Evolutionary conservation across 2,113 vertebrate species (phyloP).

Genomic region (Sturnus vulgaris): DNA sequence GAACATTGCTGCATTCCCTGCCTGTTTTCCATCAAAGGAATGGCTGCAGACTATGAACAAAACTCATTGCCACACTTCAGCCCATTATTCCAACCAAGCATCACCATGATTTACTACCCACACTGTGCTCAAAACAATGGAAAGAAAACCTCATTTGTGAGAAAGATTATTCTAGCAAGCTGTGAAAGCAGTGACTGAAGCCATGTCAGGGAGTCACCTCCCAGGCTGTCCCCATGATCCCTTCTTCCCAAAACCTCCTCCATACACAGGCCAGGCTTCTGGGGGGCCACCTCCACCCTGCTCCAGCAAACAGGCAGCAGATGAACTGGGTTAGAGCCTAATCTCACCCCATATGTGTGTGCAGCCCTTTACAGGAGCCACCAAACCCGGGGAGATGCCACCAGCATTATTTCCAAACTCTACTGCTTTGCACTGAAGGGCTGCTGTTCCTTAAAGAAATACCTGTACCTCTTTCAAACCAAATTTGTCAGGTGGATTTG

Average conservation of each 20-base stretch:
- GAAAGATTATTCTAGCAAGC: not conserved
- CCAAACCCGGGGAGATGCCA: not conserved
- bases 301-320: not conserved
- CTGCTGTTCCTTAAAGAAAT: not conserved
- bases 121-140: not conserved
- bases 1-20: not conserved
- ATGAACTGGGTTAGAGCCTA: not conserved
- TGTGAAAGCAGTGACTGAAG: not conserved
- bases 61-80: not conserved
- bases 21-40: not conserved
- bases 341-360: fast-evolving
- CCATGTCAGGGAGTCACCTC: fast-evolving
- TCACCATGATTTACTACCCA: not conserved
- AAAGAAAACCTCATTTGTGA: not conserved
- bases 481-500: not conserved
- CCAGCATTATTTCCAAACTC: not conserved
- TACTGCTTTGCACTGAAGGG: not conserved
- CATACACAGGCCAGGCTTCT: not conserved
- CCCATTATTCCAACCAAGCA: not conserved
- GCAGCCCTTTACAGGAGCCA: not conserved
- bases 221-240: not conserved
- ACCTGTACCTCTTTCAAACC: not conserved
- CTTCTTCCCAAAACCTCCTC: not conserved
- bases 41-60: not conserved
- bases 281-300: not conserved